Evolutionary conservation across 1,140 invertebrate genomes (phyloP).

Genomic region (Zaprionus capensis): DNA sequence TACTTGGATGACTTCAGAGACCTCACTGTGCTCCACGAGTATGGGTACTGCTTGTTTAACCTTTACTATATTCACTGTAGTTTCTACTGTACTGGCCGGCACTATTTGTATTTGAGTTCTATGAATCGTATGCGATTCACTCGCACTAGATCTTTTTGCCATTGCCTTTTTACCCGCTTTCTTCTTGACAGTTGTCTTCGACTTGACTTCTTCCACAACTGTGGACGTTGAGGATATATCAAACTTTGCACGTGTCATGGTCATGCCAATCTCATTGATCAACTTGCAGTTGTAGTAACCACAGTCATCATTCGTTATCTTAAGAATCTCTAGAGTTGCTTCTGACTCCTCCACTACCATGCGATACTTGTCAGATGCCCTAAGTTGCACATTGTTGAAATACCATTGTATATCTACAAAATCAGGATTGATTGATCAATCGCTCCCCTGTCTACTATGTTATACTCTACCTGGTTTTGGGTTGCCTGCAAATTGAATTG

Average conservation of each 20-base stretch:
- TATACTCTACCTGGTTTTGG: conserved; percentile 90
- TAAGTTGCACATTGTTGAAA: conserved; percentile 92
- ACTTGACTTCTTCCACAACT: conserved; percentile 77
- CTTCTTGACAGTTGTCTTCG: conserved; percentile 84
- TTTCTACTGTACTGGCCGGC: conserved; percentile 69
- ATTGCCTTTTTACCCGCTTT: conserved; percentile 59
- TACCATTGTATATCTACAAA: conserved; percentile 94
- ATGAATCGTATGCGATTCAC: conserved; percentile 41
- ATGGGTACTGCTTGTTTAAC: conserved; percentile 80
- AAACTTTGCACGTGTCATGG: conserved; percentile 91
- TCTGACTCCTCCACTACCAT: conserved; percentile 89
- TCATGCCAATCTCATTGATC: conserved; percentile 91
- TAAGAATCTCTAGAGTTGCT: conserved; percentile 89
- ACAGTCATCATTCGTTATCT: conserved; percentile 89
- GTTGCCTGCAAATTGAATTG: conserved; percentile 92
- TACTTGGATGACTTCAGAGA: conserved; percentile 83
- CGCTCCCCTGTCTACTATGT: conserved; percentile 3
- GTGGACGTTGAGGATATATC: conserved; percentile 85
- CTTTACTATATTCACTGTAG: conserved; percentile 68
- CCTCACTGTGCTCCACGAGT: conserved; percentile 84
- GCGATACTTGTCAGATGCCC: conserved; percentile 89
- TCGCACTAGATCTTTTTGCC: conserved; percentile 40
- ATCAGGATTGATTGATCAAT: conserved; percentile 46
- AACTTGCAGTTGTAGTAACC: conserved; percentile 95
- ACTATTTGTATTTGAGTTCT: conserved; percentile 69